Base-by-base conservation (phyloP, 2,113 vertebrate genomes). In the Carassius gibelio region DNA sequence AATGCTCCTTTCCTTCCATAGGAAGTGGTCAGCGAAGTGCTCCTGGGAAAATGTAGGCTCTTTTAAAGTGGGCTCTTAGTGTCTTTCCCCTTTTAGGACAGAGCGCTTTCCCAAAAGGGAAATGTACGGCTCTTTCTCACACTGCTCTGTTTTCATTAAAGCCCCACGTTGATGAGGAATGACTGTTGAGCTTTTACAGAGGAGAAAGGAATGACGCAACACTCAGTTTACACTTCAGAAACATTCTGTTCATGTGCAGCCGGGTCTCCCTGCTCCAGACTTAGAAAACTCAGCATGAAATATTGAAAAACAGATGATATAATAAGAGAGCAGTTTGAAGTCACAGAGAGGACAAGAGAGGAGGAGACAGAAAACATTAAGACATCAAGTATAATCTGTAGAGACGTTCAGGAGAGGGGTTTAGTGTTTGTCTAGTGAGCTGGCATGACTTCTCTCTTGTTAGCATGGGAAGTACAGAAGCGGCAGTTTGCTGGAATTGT, bases 371-470 rank as follows among this genome's bases (percentile, higher is more conserved):
- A 69, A 76, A 57, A 69, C 86, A 91, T 93, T 88, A 90, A 81
- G 86, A 86, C 85, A 90, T 88, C 89, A 90, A 72, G 87, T 82
- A 69, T 71, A 89, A 72, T 88, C 84, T 85, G 86, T 69, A 66
- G 4, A 85, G 85, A 90, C 85, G 88, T 90, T 91, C 86, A 88
- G 90, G 82, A 90, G 87, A 62, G 88, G 38, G 79, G 52, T 55
- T 87, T 77, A 83, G 90, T 89, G 91, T 91, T 93, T 90, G 91
- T 61, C 82, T 83, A 88, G 88, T 26, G 90, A 91, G 88, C 85
- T 55, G 57, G 84, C 82, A 82, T 64, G 69, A 85, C 71, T 69
- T 72, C 86, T 81, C 85, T 89, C 88, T 89, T 84, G 81, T 89
- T 90, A 90, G 90, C 85, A 83, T 85, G 85, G 77, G 75, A 83